Percentiles rank a stretch among this genome's conserved stretches.
These are phyloP conservation scores for Auanema freiburgensis DNA, from an alignment of 2,888 invertebrate species.

Conservation along the genomic window DNA sequence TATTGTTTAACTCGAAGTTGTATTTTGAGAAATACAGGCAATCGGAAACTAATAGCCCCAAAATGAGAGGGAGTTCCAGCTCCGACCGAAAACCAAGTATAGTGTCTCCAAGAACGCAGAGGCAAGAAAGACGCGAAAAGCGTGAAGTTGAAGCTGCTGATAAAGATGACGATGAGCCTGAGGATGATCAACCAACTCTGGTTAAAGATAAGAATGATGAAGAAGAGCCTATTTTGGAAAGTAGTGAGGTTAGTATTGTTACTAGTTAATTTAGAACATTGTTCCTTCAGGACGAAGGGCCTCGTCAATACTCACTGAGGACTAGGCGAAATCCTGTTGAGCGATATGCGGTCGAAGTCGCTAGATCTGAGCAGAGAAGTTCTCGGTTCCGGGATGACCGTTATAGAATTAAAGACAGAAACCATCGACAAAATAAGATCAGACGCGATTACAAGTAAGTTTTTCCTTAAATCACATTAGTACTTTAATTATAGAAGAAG, in stretches of 20 bases:
- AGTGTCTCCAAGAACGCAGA: background rate
- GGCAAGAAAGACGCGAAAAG: background rate
- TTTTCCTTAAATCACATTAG: background rate
- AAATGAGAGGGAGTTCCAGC: background rate
- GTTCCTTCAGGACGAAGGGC: conserved; percentile 18
- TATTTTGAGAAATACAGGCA: background rate
- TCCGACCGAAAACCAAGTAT: background rate
- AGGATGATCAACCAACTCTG: background rate
- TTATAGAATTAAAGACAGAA: background rate
- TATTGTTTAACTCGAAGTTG: background rate
- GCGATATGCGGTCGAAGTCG: conserved; percentile 11
- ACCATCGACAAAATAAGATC: background rate
- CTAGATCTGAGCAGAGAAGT: background rate
- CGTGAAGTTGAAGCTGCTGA: background rate
- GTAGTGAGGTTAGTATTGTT: conserved; percentile 14
- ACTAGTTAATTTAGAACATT: no score
- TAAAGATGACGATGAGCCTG: background rate
- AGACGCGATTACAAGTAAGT: conserved; percentile 12
- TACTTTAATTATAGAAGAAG: conserved; percentile 15
- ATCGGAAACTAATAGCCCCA: background rate
- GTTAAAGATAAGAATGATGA: conserved; percentile 7
- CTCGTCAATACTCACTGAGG: conserved; percentile 25
- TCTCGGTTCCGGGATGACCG: no score
- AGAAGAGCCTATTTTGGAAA: conserved; percentile 17
- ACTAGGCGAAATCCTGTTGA: conserved; percentile 22